These are phyloP conservation scores for Drosophila erecta DNA, from an alignment of 1,140 invertebrate genomes.

Conservation along the genomic window DNA sequence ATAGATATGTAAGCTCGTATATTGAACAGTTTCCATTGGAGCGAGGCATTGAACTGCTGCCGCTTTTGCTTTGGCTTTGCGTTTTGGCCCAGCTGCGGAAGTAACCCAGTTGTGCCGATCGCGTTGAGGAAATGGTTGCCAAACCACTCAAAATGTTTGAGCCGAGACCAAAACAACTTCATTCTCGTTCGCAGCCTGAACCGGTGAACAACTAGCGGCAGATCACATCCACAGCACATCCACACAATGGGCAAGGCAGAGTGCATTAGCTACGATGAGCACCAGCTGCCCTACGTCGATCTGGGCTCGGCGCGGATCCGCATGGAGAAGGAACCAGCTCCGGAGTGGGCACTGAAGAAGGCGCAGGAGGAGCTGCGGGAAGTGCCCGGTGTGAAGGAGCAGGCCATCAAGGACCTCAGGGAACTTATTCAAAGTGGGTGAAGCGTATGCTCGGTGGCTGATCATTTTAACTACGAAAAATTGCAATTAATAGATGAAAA, in stretches of 20 bases:
- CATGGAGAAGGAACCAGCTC: constrained; percentile 85
- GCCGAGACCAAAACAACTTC: constrained; percentile 48
- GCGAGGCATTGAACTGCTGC: constrained; percentile 66
- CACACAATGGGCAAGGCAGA: constrained; percentile 73
- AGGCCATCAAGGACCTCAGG: constrained; percentile 87
- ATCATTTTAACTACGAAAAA: too few relatives aligned
- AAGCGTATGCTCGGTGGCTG: fast-evolving
- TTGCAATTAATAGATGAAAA: constrained; percentile 81
- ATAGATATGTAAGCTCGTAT: neutral
- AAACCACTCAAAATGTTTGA: constrained; percentile 56
- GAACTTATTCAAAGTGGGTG: constrained; percentile 84
- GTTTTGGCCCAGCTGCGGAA: constrained; percentile 53
- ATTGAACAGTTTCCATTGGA: constrained; percentile 52
- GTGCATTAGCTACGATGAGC: constrained; percentile 84
- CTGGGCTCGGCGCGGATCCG: constrained; percentile 85
- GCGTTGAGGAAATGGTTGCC: constrained; percentile 48
- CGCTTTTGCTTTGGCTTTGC: constrained; percentile 30
- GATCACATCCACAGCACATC: constrained; percentile 22
- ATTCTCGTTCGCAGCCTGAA: constrained; percentile 69
- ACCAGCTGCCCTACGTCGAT: constrained; percentile 86
- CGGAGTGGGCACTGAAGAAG: constrained; percentile 85
- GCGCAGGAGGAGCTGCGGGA: constrained; percentile 89
- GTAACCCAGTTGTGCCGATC: constrained; percentile 70
- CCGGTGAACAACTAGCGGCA: constrained; percentile 46
- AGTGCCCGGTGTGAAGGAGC: constrained; percentile 87